A percentile compares a stretch with the other conserved stretches of the same genome.
Evolutionary conservation across 2,113 vertebrate genomes (phyloP).

Genomic region (Cynopterus brachyotis): DNA sequence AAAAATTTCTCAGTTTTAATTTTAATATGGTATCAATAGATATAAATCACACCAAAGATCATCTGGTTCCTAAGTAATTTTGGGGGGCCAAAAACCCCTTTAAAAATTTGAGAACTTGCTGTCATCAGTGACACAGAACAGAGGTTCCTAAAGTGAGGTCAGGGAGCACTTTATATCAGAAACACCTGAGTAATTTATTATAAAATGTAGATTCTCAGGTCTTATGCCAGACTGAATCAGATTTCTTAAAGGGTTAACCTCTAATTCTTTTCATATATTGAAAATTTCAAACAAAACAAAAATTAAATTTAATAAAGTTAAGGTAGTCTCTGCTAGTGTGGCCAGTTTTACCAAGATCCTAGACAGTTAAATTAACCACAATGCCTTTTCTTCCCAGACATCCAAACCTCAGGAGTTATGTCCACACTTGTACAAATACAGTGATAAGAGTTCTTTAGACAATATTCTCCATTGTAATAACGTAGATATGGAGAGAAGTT

Average conservation of each 20-base stretch:
- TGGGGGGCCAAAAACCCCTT: no score
- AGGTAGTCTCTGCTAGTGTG: neutral
- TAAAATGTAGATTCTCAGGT: constrained; percentile 21
- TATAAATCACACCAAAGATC: neutral
- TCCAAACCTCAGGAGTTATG: neutral
- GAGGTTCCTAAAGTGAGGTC: neutral
- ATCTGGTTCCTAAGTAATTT: neutral
- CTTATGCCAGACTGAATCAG: neutral
- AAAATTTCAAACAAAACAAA: constrained; percentile 13
- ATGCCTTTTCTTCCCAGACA: neutral
- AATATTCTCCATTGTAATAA: constrained; percentile 50
- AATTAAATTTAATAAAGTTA: constrained; percentile 23
- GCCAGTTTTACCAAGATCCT: constrained; percentile 54
- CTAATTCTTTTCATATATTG: constrained; percentile 9
- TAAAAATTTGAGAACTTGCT: neutral
- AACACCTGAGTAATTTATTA: neutral
- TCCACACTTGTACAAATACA: neutral
- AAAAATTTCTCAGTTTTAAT: neutral
- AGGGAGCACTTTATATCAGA: neutral
- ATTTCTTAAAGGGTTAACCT: neutral
- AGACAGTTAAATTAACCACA: constrained; percentile 7
- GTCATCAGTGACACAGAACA: neutral
- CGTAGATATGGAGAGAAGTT: constrained; percentile 60
- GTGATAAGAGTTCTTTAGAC: constrained; percentile 55
- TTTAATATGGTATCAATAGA: neutral